Percentiles rank a stretch among this genome's conserved stretches.
Conservation (phyloP, 2,888 invertebrate genomes). For the Philopedon plagiatum region DNA sequence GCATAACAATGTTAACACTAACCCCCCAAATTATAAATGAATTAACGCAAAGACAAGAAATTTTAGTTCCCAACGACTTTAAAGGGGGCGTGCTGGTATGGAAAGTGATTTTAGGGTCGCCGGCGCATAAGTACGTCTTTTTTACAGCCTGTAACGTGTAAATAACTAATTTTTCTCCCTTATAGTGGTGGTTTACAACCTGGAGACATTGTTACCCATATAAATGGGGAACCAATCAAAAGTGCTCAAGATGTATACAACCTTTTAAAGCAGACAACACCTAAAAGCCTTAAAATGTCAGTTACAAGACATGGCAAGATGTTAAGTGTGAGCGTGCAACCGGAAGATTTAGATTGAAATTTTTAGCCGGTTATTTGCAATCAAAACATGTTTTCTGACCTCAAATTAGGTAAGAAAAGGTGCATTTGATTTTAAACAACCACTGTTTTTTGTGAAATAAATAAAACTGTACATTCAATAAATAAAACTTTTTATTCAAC, state of each 20-base stretch:
- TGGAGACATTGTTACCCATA: conserved; percentile 88
- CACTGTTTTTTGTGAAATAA: not conserved
- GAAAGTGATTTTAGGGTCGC: conserved; percentile 90
- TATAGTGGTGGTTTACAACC: conserved; percentile 86
- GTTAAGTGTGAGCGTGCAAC: conserved; percentile 69
- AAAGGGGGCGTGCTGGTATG: conserved; percentile 88
- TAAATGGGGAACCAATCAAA: conserved; percentile 73
- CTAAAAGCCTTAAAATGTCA: conserved; percentile 69
- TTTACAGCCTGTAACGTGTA: no score
- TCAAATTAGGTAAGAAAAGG: not conserved
- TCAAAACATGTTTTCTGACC: not conserved
- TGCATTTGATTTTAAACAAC: conserved; percentile 1
- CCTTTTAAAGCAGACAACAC: conserved; percentile 57
- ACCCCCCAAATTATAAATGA: conserved; percentile 84
- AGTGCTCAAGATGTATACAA: conserved; percentile 56
- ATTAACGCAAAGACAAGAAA: conserved; percentile 74
- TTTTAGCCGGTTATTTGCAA: conserved; percentile 1
- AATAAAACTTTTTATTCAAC: not conserved
- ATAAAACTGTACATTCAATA: not conserved
- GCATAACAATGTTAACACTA: conserved; percentile 88
- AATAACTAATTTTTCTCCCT: conserved; percentile 52
- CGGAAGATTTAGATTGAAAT: conserved; percentile 67
- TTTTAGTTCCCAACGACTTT: conserved; percentile 77
- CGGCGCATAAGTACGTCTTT: conserved; percentile 81
- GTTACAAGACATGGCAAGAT: conserved; percentile 69